Evolutionary conservation across 2,797 vertebrate species (phyloP).

Genomic region (Characodon lateralis): DNA sequence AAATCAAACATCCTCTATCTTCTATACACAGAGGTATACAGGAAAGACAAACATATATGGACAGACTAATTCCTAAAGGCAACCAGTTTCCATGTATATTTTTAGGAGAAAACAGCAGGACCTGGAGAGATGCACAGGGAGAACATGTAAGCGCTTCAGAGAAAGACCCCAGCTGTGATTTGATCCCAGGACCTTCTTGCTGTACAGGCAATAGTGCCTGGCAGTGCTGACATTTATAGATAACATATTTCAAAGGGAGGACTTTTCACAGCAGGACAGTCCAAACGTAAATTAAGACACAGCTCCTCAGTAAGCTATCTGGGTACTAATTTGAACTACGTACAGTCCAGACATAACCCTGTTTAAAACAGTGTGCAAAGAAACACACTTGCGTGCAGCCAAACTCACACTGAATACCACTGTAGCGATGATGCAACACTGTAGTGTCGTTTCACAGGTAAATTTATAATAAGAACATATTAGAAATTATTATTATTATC

Average conservation of each 20-base stretch:
- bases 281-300: background rate
- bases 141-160: background rate
- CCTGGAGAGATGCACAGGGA: background rate
- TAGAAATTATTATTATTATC: background rate
- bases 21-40: background rate
- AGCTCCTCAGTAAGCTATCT: background rate
- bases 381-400: background rate
- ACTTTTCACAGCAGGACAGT: background rate
- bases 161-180: background rate
- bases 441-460: background rate
- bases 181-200: background rate
- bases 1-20: background rate
- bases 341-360: background rate
- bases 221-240: background rate
- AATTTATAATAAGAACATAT: background rate
- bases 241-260: background rate
- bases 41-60: background rate
- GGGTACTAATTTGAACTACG: background rate
- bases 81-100: background rate
- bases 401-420: background rate
- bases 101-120: background rate
- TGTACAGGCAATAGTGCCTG: background rate
- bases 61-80: background rate
- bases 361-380: background rate
- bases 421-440: background rate